Percentiles rank a stretch among this genome's conserved stretches.
These are phyloP conservation scores for Brachynemurus nebulosus DNA, from an alignment of 2,888 invertebrate genomes.

Conservation along the genomic window DNA sequence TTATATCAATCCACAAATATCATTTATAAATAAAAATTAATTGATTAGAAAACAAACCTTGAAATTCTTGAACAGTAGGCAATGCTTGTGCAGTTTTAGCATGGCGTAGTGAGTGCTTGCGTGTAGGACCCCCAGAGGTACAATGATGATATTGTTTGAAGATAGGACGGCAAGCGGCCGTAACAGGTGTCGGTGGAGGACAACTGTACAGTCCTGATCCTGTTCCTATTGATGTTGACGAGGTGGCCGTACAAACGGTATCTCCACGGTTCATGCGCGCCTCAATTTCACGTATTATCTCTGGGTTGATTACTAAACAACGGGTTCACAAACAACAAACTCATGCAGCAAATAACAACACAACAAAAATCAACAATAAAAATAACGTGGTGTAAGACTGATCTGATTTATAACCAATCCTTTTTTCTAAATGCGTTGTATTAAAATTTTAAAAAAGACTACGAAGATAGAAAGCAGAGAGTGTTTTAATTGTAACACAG, in stretches of 20 bases:
- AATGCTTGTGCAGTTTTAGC: conserved; percentile 32
- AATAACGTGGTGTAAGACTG: too few species aligned
- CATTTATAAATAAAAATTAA: background rate
- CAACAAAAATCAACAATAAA: too few species aligned
- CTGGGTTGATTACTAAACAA: conserved; percentile 70
- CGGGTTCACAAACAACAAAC: conserved; percentile 21
- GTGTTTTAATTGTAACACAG: too few species aligned
- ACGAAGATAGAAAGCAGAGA: too few species aligned
- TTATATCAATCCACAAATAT: too few species aligned
- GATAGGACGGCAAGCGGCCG: conserved; percentile 26
- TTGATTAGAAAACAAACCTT: conserved; percentile 39
- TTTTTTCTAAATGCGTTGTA: background rate
- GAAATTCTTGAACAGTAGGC: conserved; percentile 62
- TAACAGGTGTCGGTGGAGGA: conserved; percentile 29
- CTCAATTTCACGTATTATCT: conserved; percentile 79
- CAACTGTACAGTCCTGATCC: background rate
- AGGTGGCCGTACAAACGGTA: background rate
- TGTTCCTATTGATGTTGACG: conserved; percentile 40
- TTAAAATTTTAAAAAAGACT: background rate
- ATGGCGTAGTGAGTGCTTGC: conserved; percentile 43
- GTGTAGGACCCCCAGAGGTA: conserved; percentile 23
- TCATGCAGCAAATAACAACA: conserved; percentile 21
- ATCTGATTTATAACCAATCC: background rate
- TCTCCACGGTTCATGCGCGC: conserved; percentile 55
- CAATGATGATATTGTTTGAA: conserved; percentile 4